phyloP scores from a whole-genome alignment of 2,113 vertebrate species.

The Pterocles burchelli region DNA sequence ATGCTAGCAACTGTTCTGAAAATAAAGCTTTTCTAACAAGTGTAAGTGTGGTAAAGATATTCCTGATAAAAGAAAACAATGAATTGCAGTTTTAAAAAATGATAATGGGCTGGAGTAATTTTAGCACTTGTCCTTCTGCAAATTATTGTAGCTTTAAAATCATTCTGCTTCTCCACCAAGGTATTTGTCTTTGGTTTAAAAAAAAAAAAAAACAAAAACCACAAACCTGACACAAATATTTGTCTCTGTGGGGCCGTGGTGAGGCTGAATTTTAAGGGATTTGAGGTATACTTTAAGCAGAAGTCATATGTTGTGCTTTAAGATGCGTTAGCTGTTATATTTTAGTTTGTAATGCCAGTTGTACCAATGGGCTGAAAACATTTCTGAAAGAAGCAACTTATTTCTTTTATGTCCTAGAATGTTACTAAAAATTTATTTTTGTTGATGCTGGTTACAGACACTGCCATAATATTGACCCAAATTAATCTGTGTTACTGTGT shows the following conservation, averaged over 20 bases:
- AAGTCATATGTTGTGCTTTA: background rate
- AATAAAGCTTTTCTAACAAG: background rate
- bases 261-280: background rate
- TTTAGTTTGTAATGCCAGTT: background rate
- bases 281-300: background rate
- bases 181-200: background rate
- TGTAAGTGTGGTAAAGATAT: background rate
- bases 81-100: background rate
- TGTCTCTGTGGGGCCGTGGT: background rate
- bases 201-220: too few species aligned
- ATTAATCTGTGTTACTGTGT: background rate
- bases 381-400: background rate
- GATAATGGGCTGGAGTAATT: background rate
- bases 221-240: background rate
- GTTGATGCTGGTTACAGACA: background rate
- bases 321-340: background rate
- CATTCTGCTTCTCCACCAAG: background rate
- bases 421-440: background rate
- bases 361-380: background rate
- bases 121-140: background rate
- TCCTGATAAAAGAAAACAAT: background rate
- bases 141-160: background rate
- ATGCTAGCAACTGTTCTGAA: background rate
- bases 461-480: background rate
- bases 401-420: background rate